Base-by-base conservation (phyloP, 2,113 vertebrate genomes). In the Microcebus tavaratra region DNA sequence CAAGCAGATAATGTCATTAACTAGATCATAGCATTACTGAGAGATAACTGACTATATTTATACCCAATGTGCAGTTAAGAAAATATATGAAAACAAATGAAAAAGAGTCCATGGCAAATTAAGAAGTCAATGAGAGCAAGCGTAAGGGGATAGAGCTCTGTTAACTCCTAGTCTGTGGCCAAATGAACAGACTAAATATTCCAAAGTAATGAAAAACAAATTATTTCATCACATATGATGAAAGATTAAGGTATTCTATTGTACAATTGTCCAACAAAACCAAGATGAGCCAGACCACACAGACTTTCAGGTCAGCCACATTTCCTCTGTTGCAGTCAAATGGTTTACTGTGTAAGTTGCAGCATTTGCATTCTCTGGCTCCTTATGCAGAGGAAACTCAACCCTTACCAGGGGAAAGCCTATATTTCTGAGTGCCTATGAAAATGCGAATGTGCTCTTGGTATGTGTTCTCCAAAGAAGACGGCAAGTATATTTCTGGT, bases 21-120 rank as follows among this genome's bases (percentile, higher is more conserved):
- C 20, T 83, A 89, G 65, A 93, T 88, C 78, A 94, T 63, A 83
- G 34, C 50, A 85, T 94, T 86, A 86, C 15, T 89, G 75, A 94
- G 83, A 95, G 34, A 53, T 20, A 90, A 92, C 50, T 93, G 79
- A 61, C 45, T 94, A 20, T 65, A 84, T 95, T 75, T 81, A 91
- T 42, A 68, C 36, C 67, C 50, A 70, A 65, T 61, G 79, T n/a
- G 65, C 8, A 85, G 39, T 83, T 94, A 88, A 92, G 76, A 91
- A 88, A 85, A 59, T 48, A 90, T 94, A 88, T 88, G 76, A 91
- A 88, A 85, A 59, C 55, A 90, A 88, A 87, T 75, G 73, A 75
- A 94, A 83, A 82, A 67, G 14, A 5, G 15, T 73, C 14, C 68
- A 50, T 48, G n/a, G 55, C 63, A 85, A 39, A 61, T 82, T 25